phyloP scores from a whole-genome alignment of 2,888 invertebrate species.

The Drosophila formosana region DNA sequence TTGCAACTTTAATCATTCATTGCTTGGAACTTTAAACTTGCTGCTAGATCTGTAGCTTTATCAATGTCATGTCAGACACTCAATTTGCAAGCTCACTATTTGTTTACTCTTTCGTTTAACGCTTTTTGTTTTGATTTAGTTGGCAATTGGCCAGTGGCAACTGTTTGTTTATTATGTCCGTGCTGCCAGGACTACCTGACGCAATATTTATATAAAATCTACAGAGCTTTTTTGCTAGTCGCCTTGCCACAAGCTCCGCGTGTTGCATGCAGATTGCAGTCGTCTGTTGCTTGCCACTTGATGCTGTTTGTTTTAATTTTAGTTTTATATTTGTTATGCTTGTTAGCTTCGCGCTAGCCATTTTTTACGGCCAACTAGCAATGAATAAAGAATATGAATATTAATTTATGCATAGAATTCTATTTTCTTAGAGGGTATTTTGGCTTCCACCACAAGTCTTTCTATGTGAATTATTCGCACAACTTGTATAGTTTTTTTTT shows the following conservation, averaged over 20 bases:
- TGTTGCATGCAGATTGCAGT: not conserved
- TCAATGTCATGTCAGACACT: conserved; percentile 34
- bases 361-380: conserved; percentile 18
- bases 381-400: not conserved
- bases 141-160: conserved; percentile 36
- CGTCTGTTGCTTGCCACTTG: conserved; percentile 14
- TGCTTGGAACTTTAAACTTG: conserved; percentile 28
- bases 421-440: not conserved
- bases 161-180: conserved; percentile 51
- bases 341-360: conserved; percentile 40
- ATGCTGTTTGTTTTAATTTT: conserved; percentile 23
- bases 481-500: conserved; percentile 22
- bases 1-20: conserved; percentile 54
- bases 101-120: conserved; percentile 32
- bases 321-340: conserved; percentile 19
- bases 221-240: conserved; percentile 3
- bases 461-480: not conserved
- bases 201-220: conserved; percentile 73
- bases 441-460: not conserved
- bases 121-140: conserved; percentile 69
- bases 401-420: no score
- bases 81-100: conserved; percentile 51
- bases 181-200: conserved; percentile 60
- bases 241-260: not conserved
- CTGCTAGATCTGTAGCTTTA: conserved; percentile 24